Percentiles rank a stretch among this genome's conserved stretches.
Conservation (phyloP, 2,113 vertebrate species). For the Lophotis ruficrista region DNA sequence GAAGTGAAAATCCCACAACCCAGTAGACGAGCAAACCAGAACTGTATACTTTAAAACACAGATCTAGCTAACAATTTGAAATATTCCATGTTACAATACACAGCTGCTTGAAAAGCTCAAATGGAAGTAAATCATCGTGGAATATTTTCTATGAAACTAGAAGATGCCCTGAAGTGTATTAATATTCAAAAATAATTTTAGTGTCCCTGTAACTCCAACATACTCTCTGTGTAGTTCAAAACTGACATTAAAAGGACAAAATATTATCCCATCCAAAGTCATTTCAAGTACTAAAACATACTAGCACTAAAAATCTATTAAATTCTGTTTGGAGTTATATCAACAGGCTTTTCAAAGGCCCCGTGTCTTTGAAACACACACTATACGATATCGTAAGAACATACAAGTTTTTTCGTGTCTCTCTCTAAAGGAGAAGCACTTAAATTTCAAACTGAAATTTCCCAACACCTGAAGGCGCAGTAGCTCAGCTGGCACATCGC, state of each 20-base stretch:
- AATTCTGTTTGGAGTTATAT: background rate
- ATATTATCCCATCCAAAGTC: background rate
- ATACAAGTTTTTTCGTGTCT: background rate
- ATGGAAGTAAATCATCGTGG: background rate
- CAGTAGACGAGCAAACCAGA: background rate
- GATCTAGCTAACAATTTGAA: background rate
- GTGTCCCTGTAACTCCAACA: background rate
- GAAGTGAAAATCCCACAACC: background rate
- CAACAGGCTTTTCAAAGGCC: background rate
- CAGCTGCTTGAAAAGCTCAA: background rate
- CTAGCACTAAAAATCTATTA: background rate
- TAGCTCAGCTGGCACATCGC: background rate
- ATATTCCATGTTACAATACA: background rate
- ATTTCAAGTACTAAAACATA: background rate
- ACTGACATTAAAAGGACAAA: background rate
- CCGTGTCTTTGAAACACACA: background rate
- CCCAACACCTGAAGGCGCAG: background rate
- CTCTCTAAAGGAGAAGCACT: background rate
- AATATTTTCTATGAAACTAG: background rate
- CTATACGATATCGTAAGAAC: background rate
- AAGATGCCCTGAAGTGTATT: background rate
- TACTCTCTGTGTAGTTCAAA: background rate
- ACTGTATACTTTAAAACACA: background rate
- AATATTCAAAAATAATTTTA: background rate
- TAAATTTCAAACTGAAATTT: background rate